phyloP scores from a whole-genome alignment of 2,797 vertebrate species.

The Potorous gilbertii region DNA sequence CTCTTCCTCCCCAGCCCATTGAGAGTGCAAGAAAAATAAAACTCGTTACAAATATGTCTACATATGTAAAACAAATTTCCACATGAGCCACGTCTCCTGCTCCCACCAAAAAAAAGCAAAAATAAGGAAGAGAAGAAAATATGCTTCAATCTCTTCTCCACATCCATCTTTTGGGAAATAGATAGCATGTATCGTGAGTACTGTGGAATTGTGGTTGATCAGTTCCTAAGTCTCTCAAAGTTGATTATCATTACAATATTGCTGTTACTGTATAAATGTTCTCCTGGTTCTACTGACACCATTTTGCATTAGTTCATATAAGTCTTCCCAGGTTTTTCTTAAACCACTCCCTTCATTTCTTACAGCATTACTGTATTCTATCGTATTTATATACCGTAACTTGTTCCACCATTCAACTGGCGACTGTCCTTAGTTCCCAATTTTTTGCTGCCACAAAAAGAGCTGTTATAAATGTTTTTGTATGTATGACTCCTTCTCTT shows the following conservation, averaged over 20 bases:
- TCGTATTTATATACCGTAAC: background rate
- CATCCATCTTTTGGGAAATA: background rate
- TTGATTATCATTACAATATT: background rate
- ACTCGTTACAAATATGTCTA: background rate
- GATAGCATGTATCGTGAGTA: background rate
- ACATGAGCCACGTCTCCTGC: background rate
- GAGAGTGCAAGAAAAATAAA: background rate
- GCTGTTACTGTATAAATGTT: background rate
- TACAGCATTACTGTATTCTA: background rate
- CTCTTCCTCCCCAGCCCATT: background rate
- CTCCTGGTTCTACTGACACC: background rate
- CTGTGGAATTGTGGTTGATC: background rate
- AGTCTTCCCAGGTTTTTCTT: background rate
- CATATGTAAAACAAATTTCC: background rate
- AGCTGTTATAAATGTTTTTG: background rate
- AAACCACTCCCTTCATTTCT: background rate
- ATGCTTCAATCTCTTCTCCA: background rate
- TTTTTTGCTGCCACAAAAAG: background rate
- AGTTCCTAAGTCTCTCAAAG: background rate
- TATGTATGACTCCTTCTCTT: background rate
- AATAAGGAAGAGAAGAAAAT: background rate
- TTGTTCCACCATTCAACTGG: background rate
- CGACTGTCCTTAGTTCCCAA: background rate
- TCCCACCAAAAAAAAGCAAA: background rate
- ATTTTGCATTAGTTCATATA: background rate